Conservation (phyloP, 2,888 invertebrate species). For the Oeneis ivallda region DNA sequence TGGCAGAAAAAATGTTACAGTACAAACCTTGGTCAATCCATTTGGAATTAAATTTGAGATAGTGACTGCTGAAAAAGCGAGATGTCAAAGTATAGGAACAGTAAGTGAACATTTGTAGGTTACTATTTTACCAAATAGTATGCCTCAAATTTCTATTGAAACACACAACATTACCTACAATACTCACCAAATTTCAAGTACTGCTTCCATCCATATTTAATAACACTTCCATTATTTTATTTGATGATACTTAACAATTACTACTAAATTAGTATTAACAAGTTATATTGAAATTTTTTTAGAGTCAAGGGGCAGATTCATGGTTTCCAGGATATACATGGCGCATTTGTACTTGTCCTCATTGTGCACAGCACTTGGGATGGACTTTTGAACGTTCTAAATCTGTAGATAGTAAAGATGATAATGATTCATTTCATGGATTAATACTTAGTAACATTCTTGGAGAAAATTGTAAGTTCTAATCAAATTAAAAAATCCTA, state of each 20-base stretch:
- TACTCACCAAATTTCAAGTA: background rate
- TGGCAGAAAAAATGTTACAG: conserved; percentile 75
- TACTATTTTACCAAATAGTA: background rate
- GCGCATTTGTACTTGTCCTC: conserved; percentile 83
- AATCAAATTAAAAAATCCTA: background rate
- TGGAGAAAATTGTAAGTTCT: conserved; percentile 74
- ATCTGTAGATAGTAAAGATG: conserved; percentile 46
- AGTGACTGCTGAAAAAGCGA: conserved; percentile 76
- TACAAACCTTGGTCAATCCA: conserved; percentile 81
- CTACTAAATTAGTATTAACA: background rate
- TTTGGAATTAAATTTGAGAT: conserved; percentile 79
- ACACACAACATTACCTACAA: background rate
- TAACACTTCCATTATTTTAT: no score
- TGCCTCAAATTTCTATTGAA: background rate
- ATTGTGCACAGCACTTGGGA: conserved; percentile 83
- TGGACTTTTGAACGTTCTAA: conserved; percentile 81
- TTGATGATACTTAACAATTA: no score
- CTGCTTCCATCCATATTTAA: no score
- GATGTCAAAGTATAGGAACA: conserved; percentile 77
- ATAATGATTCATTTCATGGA: conserved; percentile 66
- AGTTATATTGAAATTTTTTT: conserved; percentile 33
- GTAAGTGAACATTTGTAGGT: conserved; percentile 55
- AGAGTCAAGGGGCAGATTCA: conserved; percentile 81
- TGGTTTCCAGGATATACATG: conserved; percentile 86
- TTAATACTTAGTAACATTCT: conserved; percentile 71